Percentiles rank a stretch among this genome's conserved stretches.
Conservation (phyloP, 2,797 vertebrate species). For the Linurgus olivaceus region DNA sequence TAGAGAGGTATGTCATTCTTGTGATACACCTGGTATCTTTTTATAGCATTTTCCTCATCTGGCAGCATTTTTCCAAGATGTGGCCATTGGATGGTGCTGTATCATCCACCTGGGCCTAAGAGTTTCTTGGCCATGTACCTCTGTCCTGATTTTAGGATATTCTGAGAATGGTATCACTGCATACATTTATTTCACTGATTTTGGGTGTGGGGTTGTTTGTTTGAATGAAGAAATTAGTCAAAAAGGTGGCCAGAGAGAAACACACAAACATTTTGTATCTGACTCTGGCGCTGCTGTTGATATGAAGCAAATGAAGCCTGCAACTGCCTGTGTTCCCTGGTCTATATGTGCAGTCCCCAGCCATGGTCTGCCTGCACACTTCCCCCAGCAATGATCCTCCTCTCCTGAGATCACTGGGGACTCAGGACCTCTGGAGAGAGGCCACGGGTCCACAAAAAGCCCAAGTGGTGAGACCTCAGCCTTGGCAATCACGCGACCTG, state of each 20-base stretch:
- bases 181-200: neutral
- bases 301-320: neutral
- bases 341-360: rapidly evolving
- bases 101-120: neutral
- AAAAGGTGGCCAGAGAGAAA: neutral
- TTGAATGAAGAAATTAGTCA: neutral
- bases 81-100: neutral
- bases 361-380: neutral
- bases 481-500: neutral
- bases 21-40: neutral
- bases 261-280: neutral
- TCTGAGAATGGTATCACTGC: neutral
- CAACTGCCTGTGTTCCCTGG: neutral
- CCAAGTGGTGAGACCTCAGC: neutral
- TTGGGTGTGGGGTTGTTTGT: neutral
- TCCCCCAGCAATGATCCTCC: neutral
- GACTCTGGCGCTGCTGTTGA: neutral
- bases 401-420: neutral
- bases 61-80: neutral
- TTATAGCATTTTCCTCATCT: neutral
- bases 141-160: neutral
- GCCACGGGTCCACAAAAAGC: neutral
- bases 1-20: neutral
- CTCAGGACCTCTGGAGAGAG: neutral
- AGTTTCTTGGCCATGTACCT: neutral